Evolutionary conservation across 2,888 invertebrate genomes (phyloP).

Genomic region (Coleophora flavipennella): DNA sequence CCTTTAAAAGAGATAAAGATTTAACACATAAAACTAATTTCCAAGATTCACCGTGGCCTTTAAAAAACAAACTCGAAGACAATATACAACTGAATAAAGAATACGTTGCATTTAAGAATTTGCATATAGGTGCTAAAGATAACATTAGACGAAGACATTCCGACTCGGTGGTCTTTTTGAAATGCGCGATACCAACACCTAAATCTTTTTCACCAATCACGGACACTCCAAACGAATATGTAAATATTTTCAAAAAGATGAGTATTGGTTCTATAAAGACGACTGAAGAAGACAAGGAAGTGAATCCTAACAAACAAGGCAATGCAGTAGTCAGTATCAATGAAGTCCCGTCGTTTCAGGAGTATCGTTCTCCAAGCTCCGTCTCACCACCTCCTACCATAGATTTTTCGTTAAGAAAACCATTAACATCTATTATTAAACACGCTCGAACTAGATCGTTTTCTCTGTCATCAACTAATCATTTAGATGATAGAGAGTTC

Average conservation of each 20-base stretch:
- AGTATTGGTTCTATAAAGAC: slow-evolving; percentile 18
- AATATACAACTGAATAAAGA: slow-evolving; percentile 10
- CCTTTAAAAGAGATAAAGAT: slow-evolving; percentile 10
- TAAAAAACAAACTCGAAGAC: neutral
- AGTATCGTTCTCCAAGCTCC: slow-evolving; percentile 54
- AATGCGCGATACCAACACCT: slow-evolving; percentile 14
- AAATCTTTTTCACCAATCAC: slow-evolving; percentile 9
- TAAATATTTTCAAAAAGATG: slow-evolving; percentile 42
- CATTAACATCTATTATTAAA: slow-evolving; percentile 48
- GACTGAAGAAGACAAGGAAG: slow-evolving; percentile 9
- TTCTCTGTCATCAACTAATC: slow-evolving; percentile 44
- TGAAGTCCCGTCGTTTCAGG: slow-evolving; percentile 65
- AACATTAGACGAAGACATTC: slow-evolving; percentile 33
- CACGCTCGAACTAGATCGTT: slow-evolving; percentile 46
- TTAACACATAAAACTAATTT: slow-evolving; percentile 5
- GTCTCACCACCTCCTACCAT: slow-evolving; percentile 38
- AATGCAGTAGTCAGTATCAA: slow-evolving; percentile 67
- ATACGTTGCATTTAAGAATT: slow-evolving; percentile 2
- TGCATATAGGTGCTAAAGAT: slow-evolving; percentile 2
- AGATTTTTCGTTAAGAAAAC: slow-evolving; percentile 39
- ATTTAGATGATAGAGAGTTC: slow-evolving; percentile 51
- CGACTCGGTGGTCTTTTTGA: slow-evolving; percentile 32
- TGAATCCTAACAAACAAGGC: slow-evolving; percentile 25
- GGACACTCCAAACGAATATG: slow-evolving; percentile 28
- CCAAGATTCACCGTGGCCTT: too few relatives aligned